These are phyloP conservation scores for Cheumatopsyche charites DNA, from an alignment of 1,140 invertebrate species.

Conservation along the genomic window DNA sequence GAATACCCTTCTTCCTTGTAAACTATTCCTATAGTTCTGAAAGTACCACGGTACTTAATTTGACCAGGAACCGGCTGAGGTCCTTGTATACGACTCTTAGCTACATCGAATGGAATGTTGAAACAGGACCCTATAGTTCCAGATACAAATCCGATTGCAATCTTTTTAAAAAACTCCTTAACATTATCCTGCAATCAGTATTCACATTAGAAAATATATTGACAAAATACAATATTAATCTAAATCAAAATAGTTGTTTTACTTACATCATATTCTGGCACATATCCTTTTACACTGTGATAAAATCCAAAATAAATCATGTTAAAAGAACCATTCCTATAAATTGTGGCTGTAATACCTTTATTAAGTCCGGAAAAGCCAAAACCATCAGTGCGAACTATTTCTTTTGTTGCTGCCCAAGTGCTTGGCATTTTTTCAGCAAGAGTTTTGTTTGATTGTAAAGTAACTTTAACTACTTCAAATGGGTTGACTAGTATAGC, in stretches of 20 bases:
- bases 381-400: conserved; percentile 75
- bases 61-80: conserved; percentile 76
- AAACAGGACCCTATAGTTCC: conserved; percentile 83
- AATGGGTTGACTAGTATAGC: conserved; percentile 91
- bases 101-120: conserved; percentile 96
- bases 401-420: conserved; percentile 77
- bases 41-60: conserved; percentile 80
- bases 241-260: too few relatives aligned
- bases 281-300: conserved; percentile 82
- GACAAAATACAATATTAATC: conserved; percentile 30
- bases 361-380: conserved; percentile 83
- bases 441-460: conserved; percentile 71
- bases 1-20: conserved; percentile 87
- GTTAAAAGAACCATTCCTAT: conserved; percentile 88
- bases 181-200: conserved; percentile 67
- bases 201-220: background rate
- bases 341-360: conserved; percentile 86
- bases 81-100: conserved; percentile 92
- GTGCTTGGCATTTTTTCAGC: conserved; percentile 72
- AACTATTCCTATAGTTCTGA: conserved; percentile 75
- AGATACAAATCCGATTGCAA: conserved; percentile 82
- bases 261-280: conserved; percentile 71
- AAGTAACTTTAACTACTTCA: conserved; percentile 91
- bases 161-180: conserved; percentile 72
- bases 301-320: conserved; percentile 95